A percentile compares a stretch with the other conserved stretches of the same genome.
Conservation (phyloP, 2,113 vertebrate species). For the Panthera tigris region DNA sequence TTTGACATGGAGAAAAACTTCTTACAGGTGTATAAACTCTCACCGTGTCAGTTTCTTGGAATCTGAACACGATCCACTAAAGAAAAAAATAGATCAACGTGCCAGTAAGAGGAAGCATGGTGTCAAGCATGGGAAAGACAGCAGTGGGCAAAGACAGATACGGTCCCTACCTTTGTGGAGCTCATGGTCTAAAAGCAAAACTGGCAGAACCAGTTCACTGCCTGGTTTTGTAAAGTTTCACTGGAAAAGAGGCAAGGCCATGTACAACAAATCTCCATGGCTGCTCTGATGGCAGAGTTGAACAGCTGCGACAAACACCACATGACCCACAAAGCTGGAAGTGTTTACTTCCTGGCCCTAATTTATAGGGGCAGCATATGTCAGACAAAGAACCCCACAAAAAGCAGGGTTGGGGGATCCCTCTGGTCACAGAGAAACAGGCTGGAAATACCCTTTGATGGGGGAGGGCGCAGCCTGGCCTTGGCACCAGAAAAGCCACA, state of each 20-base stretch:
- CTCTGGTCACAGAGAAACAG: neutral
- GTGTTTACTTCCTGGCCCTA: neutral
- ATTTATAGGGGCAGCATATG: neutral
- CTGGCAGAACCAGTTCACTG: neutral
- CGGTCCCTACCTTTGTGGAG: neutral
- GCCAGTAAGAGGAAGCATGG: neutral
- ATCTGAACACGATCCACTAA: neutral
- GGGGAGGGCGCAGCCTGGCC: neutral
- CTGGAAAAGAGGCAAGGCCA: neutral
- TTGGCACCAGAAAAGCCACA: neutral
- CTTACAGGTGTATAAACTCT: neutral
- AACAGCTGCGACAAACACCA: neutral
- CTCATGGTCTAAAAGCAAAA: neutral
- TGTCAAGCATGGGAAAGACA: neutral
- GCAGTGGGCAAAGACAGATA: neutral
- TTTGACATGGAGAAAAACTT: neutral
- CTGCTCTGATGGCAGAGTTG: neutral
- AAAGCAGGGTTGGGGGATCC: neutral
- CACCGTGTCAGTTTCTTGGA: neutral
- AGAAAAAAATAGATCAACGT: neutral
- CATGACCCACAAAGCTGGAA: neutral
- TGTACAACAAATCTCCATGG: neutral
- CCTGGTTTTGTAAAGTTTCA: neutral
- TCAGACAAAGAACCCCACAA: neutral
- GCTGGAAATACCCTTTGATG: neutral